Percentiles rank a stretch among this genome's conserved stretches.
phyloP scores from a whole-genome alignment of 2,888 invertebrate species.

The Rhamphomyia laevipes region DNA sequence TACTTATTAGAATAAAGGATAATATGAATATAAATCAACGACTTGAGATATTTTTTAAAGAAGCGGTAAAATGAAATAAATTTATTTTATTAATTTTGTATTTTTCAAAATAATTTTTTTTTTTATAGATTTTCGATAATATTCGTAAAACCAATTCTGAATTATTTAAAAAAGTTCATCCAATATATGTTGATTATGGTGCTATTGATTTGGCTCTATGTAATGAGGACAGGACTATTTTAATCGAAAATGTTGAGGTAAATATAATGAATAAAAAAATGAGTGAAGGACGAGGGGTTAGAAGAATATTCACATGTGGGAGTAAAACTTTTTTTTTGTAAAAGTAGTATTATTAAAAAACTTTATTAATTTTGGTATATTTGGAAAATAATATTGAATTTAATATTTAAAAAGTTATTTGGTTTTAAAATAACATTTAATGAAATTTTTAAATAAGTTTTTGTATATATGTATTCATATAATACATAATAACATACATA shows the following conservation, averaged over 20 bases:
- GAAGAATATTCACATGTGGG: too few species aligned
- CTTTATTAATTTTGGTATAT: too few species aligned
- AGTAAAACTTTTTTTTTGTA: too few species aligned
- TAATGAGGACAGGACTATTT: constrained; percentile 32
- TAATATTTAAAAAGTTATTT: too few species aligned
- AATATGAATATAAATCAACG: constrained; percentile 31
- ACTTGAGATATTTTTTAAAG: constrained; percentile 31
- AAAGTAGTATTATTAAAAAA: not conserved
- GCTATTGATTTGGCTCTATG: constrained; percentile 40
- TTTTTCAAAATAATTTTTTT: not conserved
- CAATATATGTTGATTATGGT: constrained; percentile 43
- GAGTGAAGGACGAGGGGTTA: not conserved
- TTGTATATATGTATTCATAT: too few species aligned
- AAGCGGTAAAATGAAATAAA: constrained; percentile 23
- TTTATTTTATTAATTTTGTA: not conserved
- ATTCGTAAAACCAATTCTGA: constrained; percentile 39
- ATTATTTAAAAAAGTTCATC: constrained; percentile 43
- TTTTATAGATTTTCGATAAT: constrained; percentile 42
- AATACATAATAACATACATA: too few species aligned
- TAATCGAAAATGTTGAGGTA: constrained; percentile 44
- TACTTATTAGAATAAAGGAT: constrained; percentile 35
- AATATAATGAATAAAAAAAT: constrained; percentile 18
- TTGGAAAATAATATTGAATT: too few species aligned
- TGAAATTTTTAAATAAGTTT: too few species aligned
- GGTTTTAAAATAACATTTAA: too few species aligned